Evolutionary conservation across 2,113 vertebrate species (phyloP).

Genomic region (Myotis yumanensis): DNA sequence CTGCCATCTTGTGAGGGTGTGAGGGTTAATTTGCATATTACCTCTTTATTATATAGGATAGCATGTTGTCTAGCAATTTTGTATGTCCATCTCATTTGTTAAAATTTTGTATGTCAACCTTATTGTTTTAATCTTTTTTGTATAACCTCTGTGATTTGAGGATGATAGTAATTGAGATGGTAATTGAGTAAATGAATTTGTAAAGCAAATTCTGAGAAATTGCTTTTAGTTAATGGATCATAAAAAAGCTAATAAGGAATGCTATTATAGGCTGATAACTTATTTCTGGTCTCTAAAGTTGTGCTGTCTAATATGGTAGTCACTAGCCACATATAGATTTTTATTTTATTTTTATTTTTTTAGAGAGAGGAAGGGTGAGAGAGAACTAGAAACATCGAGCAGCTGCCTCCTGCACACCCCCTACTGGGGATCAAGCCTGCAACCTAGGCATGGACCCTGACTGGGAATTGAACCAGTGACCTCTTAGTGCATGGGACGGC

Average conservation of each 20-base stretch:
- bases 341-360: too few species aligned
- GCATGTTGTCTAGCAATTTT: slow-evolving; percentile 20
- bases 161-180: background rate
- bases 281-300: background rate
- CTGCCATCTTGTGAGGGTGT: too few species aligned
- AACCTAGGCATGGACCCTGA: too few species aligned
- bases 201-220: slow-evolving; percentile 37
- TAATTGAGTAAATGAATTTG: background rate
- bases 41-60: background rate
- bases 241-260: slow-evolving; percentile 24
- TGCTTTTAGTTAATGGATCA: background rate
- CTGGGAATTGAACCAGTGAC: too few species aligned
- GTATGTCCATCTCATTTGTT: too few species aligned
- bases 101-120: background rate
- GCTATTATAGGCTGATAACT: background rate
- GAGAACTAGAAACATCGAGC: too few species aligned
- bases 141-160: background rate
- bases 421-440: too few species aligned
- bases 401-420: too few species aligned
- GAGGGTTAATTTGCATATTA: too few species aligned
- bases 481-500: too few species aligned
- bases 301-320: background rate
- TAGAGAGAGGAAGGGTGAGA: too few species aligned
- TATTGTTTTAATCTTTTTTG: background rate
- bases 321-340: background rate